Conservation (phyloP, 2,888 invertebrate genomes). For the Mythimna loreyi region DNA sequence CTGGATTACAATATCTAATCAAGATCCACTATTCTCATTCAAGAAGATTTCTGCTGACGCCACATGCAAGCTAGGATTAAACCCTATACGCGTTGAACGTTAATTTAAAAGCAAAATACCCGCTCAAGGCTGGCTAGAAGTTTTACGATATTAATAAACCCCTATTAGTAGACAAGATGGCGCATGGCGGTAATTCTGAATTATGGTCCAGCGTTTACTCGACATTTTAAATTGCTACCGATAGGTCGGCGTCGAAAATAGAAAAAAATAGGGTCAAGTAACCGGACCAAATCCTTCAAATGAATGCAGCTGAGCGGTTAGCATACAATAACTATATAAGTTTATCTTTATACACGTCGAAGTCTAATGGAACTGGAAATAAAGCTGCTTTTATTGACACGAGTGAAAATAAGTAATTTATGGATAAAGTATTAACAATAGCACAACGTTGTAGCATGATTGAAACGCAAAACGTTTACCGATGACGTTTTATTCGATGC, state of each 20-base stretch:
- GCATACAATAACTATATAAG: conserved; percentile 54
- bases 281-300: conserved; percentile 61
- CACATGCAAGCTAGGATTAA: conserved; percentile 45
- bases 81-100: conserved; percentile 56
- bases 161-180: conserved; percentile 75
- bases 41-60: conserved; percentile 48
- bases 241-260: conserved; percentile 45
- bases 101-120: conserved; percentile 73
- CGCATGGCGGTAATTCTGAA: conserved; percentile 70
- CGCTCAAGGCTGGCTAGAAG: conserved; percentile 69
- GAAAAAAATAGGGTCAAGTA: conserved; percentile 30
- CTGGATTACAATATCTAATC: conserved; percentile 47
- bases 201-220: conserved; percentile 59
- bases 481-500: conserved; percentile 40
- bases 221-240: conserved; percentile 61
- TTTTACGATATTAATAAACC: conserved; percentile 80
- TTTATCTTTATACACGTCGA: conserved; percentile 54
- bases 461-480: conserved; percentile 60
- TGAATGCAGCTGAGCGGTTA: conserved; percentile 58
- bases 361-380: conserved; percentile 73
- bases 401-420: conserved; percentile 59
- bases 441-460: conserved; percentile 54
- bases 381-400: conserved; percentile 63
- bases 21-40: conserved; percentile 36
- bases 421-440: conserved; percentile 60